Base-by-base conservation (phyloP, 2,113 vertebrate genomes). In the Pachycephala philippinensis region DNA sequence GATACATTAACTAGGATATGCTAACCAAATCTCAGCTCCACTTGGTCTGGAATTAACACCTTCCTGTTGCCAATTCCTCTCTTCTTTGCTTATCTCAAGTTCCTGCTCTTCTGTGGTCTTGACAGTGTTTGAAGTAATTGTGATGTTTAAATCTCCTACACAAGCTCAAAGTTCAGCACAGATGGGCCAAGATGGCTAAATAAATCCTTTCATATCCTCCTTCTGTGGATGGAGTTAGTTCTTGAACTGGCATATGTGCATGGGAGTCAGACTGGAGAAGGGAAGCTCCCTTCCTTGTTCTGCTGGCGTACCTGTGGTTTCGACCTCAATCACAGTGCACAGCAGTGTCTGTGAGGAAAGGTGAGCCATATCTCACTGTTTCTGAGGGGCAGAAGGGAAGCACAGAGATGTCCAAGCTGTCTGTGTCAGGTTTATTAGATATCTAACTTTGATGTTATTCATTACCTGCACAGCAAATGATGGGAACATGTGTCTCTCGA, bases 281-380 rank as follows among this genome's bases (percentile, higher is more conserved):
- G 76, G 18, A 68, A 0, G 0, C 2, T 87, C 13, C 22, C 11
- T 59, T 59, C 35, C 33, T 11, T 27, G 8, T 57, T 65, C 27
- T 71, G 11, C 16, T 1, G 2, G 9, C 15, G 7, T 18, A 7
- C 7, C 15, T 37, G 61, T 15, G 40, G 7, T 27, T 82, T 49
- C 15, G 15, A 68, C 7, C 53, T 49, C 0, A 0, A 26, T 31
- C 50, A n/a, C 0, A 0, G 27, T 10, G 28, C 72, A 17, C 19
- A 60, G 27, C 21, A 50, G 22, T 9, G 4, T 24, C n/a, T 53
- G 20, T 49, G 64, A 61, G n/a, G 40, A 82, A 66, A 42, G 24
- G 1, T 0, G 2, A 84, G 19, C 9, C 21, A 2, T 35, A 15
- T 17, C 49, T 72, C 24, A 17, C 22, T 52, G 19, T 30, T 79